Base-by-base conservation (phyloP, 2,888 invertebrate species). In the Pyrgus malvae region DNA sequence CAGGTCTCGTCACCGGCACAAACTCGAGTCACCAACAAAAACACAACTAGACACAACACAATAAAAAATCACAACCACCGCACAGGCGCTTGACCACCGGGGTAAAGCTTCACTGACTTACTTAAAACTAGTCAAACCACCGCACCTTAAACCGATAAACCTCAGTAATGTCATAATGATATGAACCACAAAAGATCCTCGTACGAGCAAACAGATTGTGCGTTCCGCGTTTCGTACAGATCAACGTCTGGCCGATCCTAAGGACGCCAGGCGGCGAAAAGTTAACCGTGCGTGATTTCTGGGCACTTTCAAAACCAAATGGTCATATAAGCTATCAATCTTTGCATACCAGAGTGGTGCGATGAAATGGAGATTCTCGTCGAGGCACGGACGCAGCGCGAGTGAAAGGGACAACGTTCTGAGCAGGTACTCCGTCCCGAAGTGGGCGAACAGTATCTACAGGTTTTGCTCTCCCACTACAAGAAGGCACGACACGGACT, bases 391-490 rank as follows among this genome's bases (percentile, higher is more conserved):
- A 53, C 63, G 63, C 59, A 42, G 72, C 65, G 74, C 62, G 90
- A 69, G 81, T 66, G 83, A 90, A 81, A 87, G 83, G 81, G 90
- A 90, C 84, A 65, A 67, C 80, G 70, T 55, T 58, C 60, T 58
- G 65, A 57, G 77, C 88, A 88, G 90, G 87, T 88, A 86, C 73
- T 70, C 78, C 83, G 89, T 73, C 83, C 74, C 68, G 77, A 84
- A 88, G 80, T 78, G 74, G 76, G 78, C 86, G 83, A 83, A 80
- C 82, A 83, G 80, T 87, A 79, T 86, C 86, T 90, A 89, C 90
- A 90, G 89, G 90, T 90, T 89, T 89, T 86, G 85, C 84, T 89
- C 84, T 84, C 89, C 90, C 90, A 90, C 90, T 88, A 87, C 86
- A 80, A 78, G 80, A 76, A 83, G 83, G 80, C 80, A 78, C 78